Percentiles rank a stretch among this genome's conserved stretches.
Evolutionary conservation across 2,888 invertebrate genomes (phyloP).

Genomic region (Stenotaenia linearis): DNA sequence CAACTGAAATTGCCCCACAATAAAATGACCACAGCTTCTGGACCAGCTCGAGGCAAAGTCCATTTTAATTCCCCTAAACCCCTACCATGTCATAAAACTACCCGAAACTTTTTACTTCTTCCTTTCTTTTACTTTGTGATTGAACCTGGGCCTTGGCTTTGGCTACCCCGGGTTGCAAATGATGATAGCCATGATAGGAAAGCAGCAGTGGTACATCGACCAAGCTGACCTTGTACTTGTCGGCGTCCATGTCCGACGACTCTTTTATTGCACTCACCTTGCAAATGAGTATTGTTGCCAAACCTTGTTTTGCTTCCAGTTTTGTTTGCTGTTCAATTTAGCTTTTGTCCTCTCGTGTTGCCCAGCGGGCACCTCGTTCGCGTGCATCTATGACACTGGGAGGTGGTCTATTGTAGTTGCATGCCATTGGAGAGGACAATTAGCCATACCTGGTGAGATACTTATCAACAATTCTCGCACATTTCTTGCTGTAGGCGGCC

Average conservation of each 20-base stretch:
- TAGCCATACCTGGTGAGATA: slow-evolving; percentile 2
- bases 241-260: background rate
- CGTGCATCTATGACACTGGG: slow-evolving; percentile 9
- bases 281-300: slow-evolving; percentile 14
- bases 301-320: slow-evolving; percentile 20
- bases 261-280: slow-evolving; percentile 10
- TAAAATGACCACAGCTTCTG: slow-evolving; percentile 24
- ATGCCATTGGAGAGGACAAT: slow-evolving; percentile 19
- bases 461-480: slow-evolving; percentile 5
- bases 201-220: slow-evolving; percentile 15
- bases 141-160: background rate
- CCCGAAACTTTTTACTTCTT: background rate
- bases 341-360: background rate
- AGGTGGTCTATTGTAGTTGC: slow-evolving; percentile 21
- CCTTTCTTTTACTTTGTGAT: background rate
- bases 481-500: background rate
- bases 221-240: background rate
- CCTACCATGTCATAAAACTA: background rate
- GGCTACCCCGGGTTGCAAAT: slow-evolving; percentile 7
- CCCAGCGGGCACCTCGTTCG: slow-evolving; percentile 20
- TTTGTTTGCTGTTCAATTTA: background rate
- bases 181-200: slow-evolving; percentile 22
- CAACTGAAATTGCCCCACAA: background rate
- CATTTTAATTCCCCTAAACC: background rate
- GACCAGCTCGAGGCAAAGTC: background rate